Evolutionary conservation across 2,888 invertebrate genomes (phyloP).

Genomic region (Proisotoma minuta): DNA sequence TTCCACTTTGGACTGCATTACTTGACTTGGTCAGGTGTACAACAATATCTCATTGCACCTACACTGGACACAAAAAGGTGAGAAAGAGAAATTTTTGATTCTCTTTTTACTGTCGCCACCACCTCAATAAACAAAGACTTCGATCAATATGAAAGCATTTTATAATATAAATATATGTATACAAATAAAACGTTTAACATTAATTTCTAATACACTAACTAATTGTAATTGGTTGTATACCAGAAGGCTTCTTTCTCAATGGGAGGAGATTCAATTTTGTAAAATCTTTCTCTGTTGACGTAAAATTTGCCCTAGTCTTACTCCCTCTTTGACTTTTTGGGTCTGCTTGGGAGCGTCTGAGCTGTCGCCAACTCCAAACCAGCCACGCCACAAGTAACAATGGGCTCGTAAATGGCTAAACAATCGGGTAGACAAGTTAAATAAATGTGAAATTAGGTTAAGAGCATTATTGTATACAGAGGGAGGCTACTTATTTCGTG

Average conservation of each 20-base stretch:
- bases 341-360: background rate
- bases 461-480: constrained; percentile 13
- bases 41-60: constrained; percentile 10
- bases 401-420: constrained; percentile 13
- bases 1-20: constrained; percentile 23
- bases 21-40: constrained; percentile 9
- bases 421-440: constrained; percentile 17
- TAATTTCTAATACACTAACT: too few relatives aligned
- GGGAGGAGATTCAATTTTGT: too few relatives aligned
- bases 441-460: constrained; percentile 17
- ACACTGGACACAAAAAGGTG: constrained; percentile 8
- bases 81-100: constrained; percentile 13
- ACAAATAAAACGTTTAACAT: too few relatives aligned
- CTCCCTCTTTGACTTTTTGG: background rate
- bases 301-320: too few relatives aligned
- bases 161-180: too few relatives aligned
- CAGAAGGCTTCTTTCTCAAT: too few relatives aligned
- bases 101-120: constrained; percentile 15
- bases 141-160: too few relatives aligned
- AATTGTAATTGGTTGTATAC: too few relatives aligned
- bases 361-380: constrained; percentile 14
- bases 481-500: background rate
- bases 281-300: too few relatives aligned
- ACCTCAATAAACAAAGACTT: too few relatives aligned
- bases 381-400: constrained; percentile 4